Evolutionary conservation across 2,113 vertebrate species (phyloP).

Genomic region (Chlamydotis undulata): DNA sequence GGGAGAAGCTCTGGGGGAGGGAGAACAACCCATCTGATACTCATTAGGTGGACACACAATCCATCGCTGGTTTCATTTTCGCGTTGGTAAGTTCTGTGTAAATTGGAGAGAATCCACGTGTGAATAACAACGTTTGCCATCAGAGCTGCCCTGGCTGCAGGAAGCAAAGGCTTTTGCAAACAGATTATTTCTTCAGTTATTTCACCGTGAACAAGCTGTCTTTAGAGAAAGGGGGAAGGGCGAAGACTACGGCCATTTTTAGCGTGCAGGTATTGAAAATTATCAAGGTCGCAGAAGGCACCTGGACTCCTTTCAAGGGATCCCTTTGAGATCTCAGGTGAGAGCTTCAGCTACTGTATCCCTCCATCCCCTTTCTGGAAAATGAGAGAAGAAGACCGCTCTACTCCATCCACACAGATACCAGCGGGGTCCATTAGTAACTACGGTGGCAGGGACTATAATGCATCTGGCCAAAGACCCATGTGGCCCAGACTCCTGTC

Average conservation of each 20-base stretch:
- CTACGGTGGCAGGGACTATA: not conserved
- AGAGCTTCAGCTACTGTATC: not conserved
- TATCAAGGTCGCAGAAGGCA: not conserved
- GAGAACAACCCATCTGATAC: slow-evolving; percentile 17
- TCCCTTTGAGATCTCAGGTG: not conserved
- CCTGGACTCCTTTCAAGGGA: not conserved
- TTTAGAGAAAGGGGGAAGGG: not conserved
- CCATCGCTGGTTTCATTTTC: not conserved
- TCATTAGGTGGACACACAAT: slow-evolving; percentile 23
- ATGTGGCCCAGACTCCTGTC: not conserved
- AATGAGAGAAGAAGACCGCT: not conserved
- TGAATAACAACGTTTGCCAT: not conserved
- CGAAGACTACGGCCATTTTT: not conserved
- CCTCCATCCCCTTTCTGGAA: not conserved
- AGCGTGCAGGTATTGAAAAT: not conserved
- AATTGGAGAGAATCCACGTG: not conserved
- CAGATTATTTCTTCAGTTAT: not conserved
- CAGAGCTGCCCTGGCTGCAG: not conserved
- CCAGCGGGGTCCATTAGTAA: not conserved
- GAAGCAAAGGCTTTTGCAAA: not conserved
- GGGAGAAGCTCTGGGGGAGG: slow-evolving; percentile 28
- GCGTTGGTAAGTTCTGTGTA: not conserved
- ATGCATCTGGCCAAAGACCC: not conserved
- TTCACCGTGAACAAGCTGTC: not conserved
- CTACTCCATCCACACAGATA: not conserved